A percentile compares a stretch with the other conserved stretches of the same genome.
Evolutionary conservation across 2,797 vertebrate species (phyloP).

Genomic region (Rhabdomys pumilio): DNA sequence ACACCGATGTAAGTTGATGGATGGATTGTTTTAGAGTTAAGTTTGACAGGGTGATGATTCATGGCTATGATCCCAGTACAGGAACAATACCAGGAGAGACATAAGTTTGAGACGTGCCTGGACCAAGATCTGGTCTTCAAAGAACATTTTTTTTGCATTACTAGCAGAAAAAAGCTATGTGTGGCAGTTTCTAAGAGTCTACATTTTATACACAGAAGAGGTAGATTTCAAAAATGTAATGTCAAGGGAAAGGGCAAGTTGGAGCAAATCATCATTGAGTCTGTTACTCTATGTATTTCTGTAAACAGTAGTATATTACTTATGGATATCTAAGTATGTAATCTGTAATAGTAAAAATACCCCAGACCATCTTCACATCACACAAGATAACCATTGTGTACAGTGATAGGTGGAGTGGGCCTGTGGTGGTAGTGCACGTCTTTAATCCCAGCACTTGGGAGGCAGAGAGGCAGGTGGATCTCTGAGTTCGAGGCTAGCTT

Average conservation of each 20-base stretch:
- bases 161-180: not conserved
- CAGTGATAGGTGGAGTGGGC: not conserved
- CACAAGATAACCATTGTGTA: not conserved
- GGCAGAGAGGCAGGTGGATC: not conserved
- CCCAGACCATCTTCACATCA: not conserved
- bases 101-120: not conserved
- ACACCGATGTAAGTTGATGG: too few relatives aligned
- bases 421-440: not conserved
- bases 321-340: not conserved
- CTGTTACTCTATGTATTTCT: not conserved
- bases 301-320: not conserved
- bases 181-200: not conserved
- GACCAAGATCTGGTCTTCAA: not conserved
- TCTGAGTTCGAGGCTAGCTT: not conserved
- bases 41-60: not conserved
- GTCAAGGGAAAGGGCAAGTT: not conserved
- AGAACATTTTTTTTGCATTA: constrained; percentile 39
- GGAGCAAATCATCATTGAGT: not conserved
- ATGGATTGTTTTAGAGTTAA: not conserved
- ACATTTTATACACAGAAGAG: not conserved
- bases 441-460: not conserved
- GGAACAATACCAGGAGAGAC: not conserved
- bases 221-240: constrained; percentile 5
- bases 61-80: not conserved
- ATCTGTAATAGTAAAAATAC: constrained; percentile 10